Evolutionary conservation across 2,797 vertebrate species (phyloP).

Genomic region (Phataginus tetradactyla): DNA sequence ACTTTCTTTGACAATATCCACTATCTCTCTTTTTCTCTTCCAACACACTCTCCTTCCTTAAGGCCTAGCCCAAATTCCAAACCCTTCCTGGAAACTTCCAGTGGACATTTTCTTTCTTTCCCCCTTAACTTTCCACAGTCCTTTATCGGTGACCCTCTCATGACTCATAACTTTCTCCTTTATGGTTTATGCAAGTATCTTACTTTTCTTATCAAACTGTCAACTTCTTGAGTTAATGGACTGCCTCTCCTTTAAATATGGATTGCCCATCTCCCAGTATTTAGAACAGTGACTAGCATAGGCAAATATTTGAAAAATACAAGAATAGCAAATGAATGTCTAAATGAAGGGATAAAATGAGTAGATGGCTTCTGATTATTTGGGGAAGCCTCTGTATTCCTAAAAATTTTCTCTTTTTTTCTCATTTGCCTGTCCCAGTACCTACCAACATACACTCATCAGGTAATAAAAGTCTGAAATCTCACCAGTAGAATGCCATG

Average conservation of each 20-base stretch:
- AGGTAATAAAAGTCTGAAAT: neutral
- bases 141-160: conserved; percentile 22
- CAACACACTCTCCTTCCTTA: neutral
- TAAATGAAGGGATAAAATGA: neutral
- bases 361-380: neutral
- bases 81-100: conserved; percentile 30
- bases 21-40: neutral
- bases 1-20: neutral
- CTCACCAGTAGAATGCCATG: neutral
- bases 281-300: conserved; percentile 12
- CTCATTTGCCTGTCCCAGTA: neutral
- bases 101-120: neutral
- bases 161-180: conserved; percentile 36
- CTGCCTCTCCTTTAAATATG: neutral
- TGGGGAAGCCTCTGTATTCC: neutral
- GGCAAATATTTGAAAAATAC: conserved; percentile 46
- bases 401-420: neutral
- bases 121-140: neutral
- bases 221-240: neutral
- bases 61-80: neutral
- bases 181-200: neutral
- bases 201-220: conserved; percentile 55
- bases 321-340: neutral
- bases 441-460: neutral
- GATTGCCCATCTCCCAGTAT: neutral